Percentiles rank a stretch among this genome's conserved stretches.
phyloP scores from a whole-genome alignment of 2,888 invertebrate species.

The Cistogaster globosa region DNA sequence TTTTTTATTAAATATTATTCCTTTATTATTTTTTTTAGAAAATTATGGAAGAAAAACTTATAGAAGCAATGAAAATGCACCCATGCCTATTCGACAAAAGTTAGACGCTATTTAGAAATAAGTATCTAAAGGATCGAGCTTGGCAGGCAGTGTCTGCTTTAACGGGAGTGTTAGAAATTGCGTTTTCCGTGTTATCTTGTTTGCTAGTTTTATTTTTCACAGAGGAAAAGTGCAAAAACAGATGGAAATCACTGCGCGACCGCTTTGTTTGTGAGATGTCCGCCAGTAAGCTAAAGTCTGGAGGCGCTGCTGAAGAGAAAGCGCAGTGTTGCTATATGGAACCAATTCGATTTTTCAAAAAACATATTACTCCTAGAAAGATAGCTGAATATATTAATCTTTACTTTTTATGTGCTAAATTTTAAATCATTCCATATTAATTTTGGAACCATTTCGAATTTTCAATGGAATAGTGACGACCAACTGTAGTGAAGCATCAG shows the following conservation, averaged over 20 bases:
- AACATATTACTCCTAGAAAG: too few species aligned
- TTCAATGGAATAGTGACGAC: not conserved
- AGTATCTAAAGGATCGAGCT: conserved; percentile 22
- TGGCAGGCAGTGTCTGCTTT: conserved; percentile 29
- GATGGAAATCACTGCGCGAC: conserved; percentile 25
- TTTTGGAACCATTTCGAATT: not conserved
- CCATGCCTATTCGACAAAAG: conserved; percentile 36
- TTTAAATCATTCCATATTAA: not conserved
- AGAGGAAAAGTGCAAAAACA: not conserved
- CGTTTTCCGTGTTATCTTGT: not conserved
- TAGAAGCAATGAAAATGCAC: not conserved
- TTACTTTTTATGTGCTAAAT: not conserved
- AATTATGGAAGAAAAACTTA: too few species aligned
- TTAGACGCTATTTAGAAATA: conserved; percentile 22
- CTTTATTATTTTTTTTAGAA: too few species aligned
- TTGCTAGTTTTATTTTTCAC: too few species aligned
- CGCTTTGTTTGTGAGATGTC: too few species aligned
- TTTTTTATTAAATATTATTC: too few species aligned
- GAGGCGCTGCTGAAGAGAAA: conserved; percentile 13
- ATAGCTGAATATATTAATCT: too few species aligned
- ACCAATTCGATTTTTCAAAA: too few species aligned
- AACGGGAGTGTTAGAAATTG: not conserved
- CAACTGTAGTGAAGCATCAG: not conserved
- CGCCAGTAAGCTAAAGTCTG: not conserved
- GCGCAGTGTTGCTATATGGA: too few species aligned